Base-by-base conservation (phyloP, 2,113 vertebrate species). In the Corythaixoides concolor region DNA sequence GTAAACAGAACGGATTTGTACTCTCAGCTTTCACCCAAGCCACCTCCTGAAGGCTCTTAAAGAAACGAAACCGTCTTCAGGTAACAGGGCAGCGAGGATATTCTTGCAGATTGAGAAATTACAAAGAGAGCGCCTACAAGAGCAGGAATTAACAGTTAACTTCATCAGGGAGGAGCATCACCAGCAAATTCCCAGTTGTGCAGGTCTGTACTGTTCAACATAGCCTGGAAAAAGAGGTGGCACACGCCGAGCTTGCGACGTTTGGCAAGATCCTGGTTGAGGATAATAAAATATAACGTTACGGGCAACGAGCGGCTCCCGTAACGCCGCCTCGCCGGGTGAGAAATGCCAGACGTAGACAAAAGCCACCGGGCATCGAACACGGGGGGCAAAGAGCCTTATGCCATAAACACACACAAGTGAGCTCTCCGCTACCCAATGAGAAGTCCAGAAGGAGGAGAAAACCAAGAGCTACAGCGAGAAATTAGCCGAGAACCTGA, bases 241-340 rank as follows among this genome's bases (percentile, higher is more conserved):
- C 27, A 4, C 3, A 15, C 0, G 3, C 59, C 4, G 5, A 28
- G 33, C 69, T 15, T 22, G 77, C 3, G 32, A 32, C 4, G 4
- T 27, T 23, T 24, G 33, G 53, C 27, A 23, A 75, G 67, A 49
- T n/a, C 66, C 75, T 11, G 66, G n/a, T 8, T 60, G 15, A 20
- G 53, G 45, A 37, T 19, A 28, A 37, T 11, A 52, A 64, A 50
- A 82, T 22, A 15, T 2, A 12, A 47, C 0, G 28, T 27, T 28
- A 6, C 1, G 32, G 22, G 53, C 7, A 13, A 59, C 37, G 33
- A 52, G 60, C 13, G 50, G 77, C 60, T 59, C 86, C 27, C 22
- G 32, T 32, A 41, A 32, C 50, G 11, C 30, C 9, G 33, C 39
- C 39, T 18, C 8, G 49, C 24, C 15, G 28, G 64, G 47, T 22